Evolutionary conservation across 1,140 invertebrate genomes (phyloP), one percentile per base, ranked within the genome.

Genomic region (Drosophila bifasciata): DNA sequence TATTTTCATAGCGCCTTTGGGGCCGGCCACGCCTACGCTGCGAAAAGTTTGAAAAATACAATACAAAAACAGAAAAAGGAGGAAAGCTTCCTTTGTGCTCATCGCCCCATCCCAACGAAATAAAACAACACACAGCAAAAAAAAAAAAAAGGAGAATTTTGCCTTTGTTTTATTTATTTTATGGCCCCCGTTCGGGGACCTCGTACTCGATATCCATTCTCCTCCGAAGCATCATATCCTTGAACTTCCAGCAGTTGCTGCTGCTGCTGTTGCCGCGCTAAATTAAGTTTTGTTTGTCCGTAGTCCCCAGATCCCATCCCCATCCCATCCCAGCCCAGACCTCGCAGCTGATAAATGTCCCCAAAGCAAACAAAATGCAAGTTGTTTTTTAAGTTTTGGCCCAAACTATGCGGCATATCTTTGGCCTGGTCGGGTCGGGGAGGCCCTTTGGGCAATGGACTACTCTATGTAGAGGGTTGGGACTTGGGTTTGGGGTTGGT

Each of bases 1-100:
- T 86, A 88, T 81, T 86, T 86, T 86, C 83, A 88, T 81, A 76
- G 76, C 74, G 83, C 83, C 83, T 86, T 88, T 71, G 83, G 83
- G 81, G 81, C 80, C 59, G 21, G 52, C 57, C 66, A 63, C 76
- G 73, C 46, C 62, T 76, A 73, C 57, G 7, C 43, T 76, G 78
- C 72, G 62, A 77, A 78, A 69, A 81, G 76, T 36, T 79, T 85
- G 53, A 80, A 86, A 85, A 85, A 85, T 80, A 85, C 86, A 77
- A 72, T 61, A 75, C 57, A 80, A 80, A 86, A 85, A 85, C 80
- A 85, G 76, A 73, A 61, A 49, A 62, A 66, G 32, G 43, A 28
- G 59, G 56, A 64, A 64, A 23, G 49, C 41, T 46, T 39, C 70
- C 70, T 73, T 76, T 76, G 75, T 64, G 28, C 60, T 76, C 46